Evolutionary conservation across 2,797 vertebrate species (phyloP), one percentile per base, ranked within the genome.

Genomic region (Silurus aristotelis): DNA sequence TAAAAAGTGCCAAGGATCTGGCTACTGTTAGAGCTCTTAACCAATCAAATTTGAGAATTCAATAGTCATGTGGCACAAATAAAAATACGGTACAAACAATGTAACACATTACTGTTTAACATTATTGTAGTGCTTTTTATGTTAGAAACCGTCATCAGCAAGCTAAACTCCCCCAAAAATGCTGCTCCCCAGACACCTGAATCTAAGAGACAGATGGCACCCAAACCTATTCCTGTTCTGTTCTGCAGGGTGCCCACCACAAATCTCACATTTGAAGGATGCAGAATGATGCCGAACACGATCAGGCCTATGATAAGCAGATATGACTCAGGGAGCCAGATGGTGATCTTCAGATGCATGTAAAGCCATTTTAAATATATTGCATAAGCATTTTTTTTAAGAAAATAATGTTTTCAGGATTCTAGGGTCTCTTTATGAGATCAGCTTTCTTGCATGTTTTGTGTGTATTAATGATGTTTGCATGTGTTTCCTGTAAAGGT

Each of bases 251-350:
- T 66, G 43, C 43, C 22, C 63, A 80, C 66, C n/a, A 67, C 79
- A 48, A 4, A 27, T 67, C 60, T 60, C 38, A 80, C 60, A 64
- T 80, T 80, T 9, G 17, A 80, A 52, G 31, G 14, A 80, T 67
- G 46, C 66, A n/a, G 63, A 43, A 80, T 58, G 19, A 58, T 58
- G 80, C 79, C 31, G 1, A 38, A 20, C n/a, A 70, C 56, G 27
- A 82, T 82, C 52, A 38, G 17, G 80, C 80, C 66, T 68, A 58
- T 70, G 63, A 66, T 58, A 19, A 58, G 10, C 48, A 82, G 66
- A 82, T 66, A 58, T 82, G 80, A 82, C n/a, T 70, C 80, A 82
- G 27, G 66, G 27, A 58, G 64, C 19, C 80, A 82, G 79, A 80
- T 80, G 79, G 79, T 46, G 27, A 77, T 77, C 17, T 77, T 58